Conservation (phyloP, 2,797 vertebrate genomes). For the Fratercula arctica region DNA sequence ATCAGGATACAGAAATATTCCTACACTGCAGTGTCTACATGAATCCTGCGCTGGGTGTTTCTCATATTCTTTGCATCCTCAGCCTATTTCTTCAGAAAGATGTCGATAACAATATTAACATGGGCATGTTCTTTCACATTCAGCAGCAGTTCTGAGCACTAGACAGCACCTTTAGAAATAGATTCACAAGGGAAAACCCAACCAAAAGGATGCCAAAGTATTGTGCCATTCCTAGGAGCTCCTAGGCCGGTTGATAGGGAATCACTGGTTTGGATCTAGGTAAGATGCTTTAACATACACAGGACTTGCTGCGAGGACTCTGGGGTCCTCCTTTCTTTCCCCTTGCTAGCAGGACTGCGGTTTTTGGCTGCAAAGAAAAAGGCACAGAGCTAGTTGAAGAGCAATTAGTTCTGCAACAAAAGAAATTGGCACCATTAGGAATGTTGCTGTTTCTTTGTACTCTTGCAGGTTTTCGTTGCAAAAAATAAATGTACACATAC, state of each 20-base stretch:
- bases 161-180: not conserved
- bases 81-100: not conserved
- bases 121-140: not conserved
- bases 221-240: not conserved
- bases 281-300: not conserved
- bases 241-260: not conserved
- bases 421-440: not conserved
- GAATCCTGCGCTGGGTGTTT: not conserved
- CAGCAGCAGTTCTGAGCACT: not conserved
- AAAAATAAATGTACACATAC: not conserved
- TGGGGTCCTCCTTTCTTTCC: not conserved
- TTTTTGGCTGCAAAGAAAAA: not conserved
- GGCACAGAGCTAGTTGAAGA: not conserved
- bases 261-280: not conserved
- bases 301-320: not conserved
- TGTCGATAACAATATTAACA: not conserved
- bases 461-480: not conserved
- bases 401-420: not conserved
- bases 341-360: not conserved
- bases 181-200: not conserved
- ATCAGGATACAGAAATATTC: not conserved
- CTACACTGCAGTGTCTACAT: accelerated
- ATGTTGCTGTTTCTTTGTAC: not conserved
- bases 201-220: not conserved
- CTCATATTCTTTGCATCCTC: not conserved